Evolutionary conservation across 2,797 vertebrate species (phyloP).

Genomic region (Carduelis carduelis): DNA sequence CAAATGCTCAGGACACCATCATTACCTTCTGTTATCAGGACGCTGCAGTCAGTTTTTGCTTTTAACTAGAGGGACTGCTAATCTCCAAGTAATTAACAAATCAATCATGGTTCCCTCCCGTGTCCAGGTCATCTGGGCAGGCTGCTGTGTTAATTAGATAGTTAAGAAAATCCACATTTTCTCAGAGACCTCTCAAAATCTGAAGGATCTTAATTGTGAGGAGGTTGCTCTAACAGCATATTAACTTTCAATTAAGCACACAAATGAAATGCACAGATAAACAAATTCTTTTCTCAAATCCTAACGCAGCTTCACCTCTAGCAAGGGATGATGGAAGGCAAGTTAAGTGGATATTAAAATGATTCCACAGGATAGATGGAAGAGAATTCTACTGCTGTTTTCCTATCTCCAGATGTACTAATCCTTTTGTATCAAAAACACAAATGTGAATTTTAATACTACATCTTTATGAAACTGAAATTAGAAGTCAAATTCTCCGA

Average conservation of each 20-base stretch:
- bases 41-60: not conserved
- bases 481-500: not conserved
- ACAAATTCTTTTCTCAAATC: not conserved
- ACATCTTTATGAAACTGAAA: constrained; percentile 3
- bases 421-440: not conserved
- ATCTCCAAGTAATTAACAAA: not conserved
- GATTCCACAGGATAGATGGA: not conserved
- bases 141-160: not conserved
- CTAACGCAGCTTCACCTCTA: not conserved
- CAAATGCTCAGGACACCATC: not conserved
- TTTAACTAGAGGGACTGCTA: not conserved
- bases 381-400: not conserved
- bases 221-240: not conserved
- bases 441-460: not conserved
- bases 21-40: not conserved
- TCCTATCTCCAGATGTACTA: not conserved
- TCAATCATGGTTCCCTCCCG: not conserved
- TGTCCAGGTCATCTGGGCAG: not conserved
- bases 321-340: not conserved
- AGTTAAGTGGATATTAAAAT: not conserved
- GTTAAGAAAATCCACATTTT: not conserved
- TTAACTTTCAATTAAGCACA: constrained; percentile 1
- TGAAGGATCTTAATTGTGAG: not conserved
- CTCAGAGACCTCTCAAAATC: not conserved
- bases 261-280: not conserved